Base-by-base conservation (phyloP, 2,113 vertebrate species). In the Puntigrus tetrazona region DNA sequence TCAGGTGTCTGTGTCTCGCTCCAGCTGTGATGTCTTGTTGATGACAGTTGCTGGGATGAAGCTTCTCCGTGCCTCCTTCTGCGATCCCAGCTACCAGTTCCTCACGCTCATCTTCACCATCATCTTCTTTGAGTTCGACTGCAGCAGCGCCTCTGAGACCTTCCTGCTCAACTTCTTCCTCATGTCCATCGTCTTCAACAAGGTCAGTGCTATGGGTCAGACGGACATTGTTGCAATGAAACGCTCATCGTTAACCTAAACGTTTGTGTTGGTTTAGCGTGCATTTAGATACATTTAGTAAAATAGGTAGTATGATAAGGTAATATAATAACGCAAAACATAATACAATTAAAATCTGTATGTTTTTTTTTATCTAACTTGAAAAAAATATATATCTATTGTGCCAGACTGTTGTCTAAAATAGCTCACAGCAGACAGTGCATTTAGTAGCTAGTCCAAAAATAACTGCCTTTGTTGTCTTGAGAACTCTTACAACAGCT, bases 91-190 rank as follows among this genome's bases (percentile, higher is more conserved):
- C 81, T 96, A 96, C 91, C 98, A 99, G 74, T 98, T 97, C 89
- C 91, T 97, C 84, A 96, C 95, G 41, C 91, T 99, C 89, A 94
- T 96, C 89, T 99, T 99, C 89, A 96, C 98, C 0, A 94, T 97
- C 1, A 84, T 99, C 89, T 98, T 99, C 90, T 99, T 99, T 93
- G 93, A 94, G 82, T 98, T 97, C n/a, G 98, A 99, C 93, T 99
- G 93, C 89, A 96, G 94, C n/a, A 92, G 90, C 6, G 90, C 96
- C 87, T 99, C 98, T 0, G 97, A 99, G 92, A 97, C 97, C 85
- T 98, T 99, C 91, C 92, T 99, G 88, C 92, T 99, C 86, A 96
- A 99, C 94, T 98, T 98, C 94, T 99, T 97, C 93, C 86, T 98
- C 90, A 96, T 98, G 94, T 98, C 98, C 83, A 97, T 99, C 10